Evolutionary conservation across 2,797 vertebrate species (phyloP).

Genomic region (Pogoniulus pusillus): DNA sequence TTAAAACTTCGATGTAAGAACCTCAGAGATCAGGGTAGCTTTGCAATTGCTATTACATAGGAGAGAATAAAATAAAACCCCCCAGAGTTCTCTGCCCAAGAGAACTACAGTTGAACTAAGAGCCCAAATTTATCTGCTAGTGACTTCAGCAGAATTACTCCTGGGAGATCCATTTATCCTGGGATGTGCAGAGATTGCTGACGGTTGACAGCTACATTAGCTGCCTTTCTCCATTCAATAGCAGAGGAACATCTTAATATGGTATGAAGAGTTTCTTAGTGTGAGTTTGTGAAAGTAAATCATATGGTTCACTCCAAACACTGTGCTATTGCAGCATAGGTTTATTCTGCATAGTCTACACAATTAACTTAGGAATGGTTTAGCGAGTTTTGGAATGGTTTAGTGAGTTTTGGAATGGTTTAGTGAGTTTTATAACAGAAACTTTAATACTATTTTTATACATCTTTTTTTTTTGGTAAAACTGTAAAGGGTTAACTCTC

Average conservation of each 20-base stretch:
- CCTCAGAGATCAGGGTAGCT: not conserved
- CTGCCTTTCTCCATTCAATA: not conserved
- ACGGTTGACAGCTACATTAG: conserved; percentile 46
- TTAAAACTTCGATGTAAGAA: not conserved
- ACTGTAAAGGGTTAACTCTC: too few relatives aligned
- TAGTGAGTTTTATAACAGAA: not conserved
- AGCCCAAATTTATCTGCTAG: conserved; percentile 49
- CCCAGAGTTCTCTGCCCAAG: not conserved
- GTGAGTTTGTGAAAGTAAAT: not conserved
- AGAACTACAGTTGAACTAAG: conserved; percentile 44
- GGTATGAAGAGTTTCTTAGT: not conserved
- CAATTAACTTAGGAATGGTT: not conserved
- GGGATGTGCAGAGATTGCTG: conserved; percentile 29
- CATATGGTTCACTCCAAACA: not conserved
- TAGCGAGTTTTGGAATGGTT: not conserved
- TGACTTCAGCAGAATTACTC: conserved; percentile 66
- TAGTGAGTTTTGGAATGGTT: not conserved
- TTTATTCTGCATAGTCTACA: not conserved
- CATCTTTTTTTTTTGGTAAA: too few relatives aligned
- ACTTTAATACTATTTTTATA: not conserved
- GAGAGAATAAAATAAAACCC: not conserved
- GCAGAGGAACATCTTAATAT: not conserved
- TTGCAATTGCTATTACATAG: not conserved
- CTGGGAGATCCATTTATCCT: conserved; percentile 46
- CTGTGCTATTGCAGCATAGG: not conserved